These are phyloP conservation scores for Ovis canadensis DNA, from an alignment of 2,113 vertebrate species.

Conservation along the genomic window DNA sequence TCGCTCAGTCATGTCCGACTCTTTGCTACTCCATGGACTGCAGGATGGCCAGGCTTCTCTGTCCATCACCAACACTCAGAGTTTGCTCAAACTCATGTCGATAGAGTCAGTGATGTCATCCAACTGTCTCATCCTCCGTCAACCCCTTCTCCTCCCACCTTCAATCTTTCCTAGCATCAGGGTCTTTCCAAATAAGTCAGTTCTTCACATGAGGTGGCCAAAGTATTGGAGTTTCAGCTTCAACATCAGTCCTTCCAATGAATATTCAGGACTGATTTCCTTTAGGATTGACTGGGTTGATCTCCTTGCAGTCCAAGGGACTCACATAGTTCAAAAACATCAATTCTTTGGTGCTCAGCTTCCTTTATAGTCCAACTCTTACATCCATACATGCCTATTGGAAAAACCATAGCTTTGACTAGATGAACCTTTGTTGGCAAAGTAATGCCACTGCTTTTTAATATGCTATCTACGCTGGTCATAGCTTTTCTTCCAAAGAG, in stretches of 20 bases:
- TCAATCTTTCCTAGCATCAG: not conserved
- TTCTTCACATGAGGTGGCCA: not conserved
- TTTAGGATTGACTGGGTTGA: not conserved
- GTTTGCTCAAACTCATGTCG: not conserved
- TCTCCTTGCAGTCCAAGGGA: not conserved
- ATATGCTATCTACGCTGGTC: not conserved
- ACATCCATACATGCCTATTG: not conserved
- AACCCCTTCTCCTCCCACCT: not conserved
- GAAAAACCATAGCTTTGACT: not conserved
- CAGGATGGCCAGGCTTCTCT: not conserved
- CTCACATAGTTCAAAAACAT: not conserved
- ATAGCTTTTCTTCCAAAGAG: not conserved
- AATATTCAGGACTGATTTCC: not conserved
- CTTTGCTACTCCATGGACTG: not conserved
- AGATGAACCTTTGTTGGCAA: not conserved
- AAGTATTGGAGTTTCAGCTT: not conserved
- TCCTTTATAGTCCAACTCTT: not conserved
- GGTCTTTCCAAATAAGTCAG: not conserved
- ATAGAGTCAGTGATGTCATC: not conserved
- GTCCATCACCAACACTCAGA: not conserved
- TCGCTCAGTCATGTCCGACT: not conserved
- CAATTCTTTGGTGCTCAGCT: fast-evolving
- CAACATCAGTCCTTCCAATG: not conserved
- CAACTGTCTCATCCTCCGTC: not conserved
- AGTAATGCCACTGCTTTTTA: not conserved